phyloP scores from a whole-genome alignment of 2,888 invertebrate species.

The Drosophila mercatorum region DNA sequence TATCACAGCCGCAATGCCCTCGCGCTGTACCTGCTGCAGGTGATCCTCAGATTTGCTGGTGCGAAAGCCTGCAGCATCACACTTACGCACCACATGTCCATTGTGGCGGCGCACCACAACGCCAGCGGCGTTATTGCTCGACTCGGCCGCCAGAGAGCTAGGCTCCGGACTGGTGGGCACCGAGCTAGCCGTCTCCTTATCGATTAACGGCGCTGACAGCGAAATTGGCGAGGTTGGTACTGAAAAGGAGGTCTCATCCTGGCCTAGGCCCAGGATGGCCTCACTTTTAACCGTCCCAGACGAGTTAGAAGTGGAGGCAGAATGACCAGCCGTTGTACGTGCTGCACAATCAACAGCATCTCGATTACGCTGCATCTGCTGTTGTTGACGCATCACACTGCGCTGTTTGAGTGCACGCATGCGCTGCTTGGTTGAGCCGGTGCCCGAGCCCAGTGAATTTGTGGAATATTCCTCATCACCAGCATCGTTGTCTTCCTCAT shows the following conservation, averaged over 20 bases:
- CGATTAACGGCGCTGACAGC: slow-evolving; percentile 84
- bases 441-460: slow-evolving; percentile 79
- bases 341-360: slow-evolving; percentile 74
- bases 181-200: slow-evolving; percentile 86
- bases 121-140: slow-evolving; percentile 86
- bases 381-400: slow-evolving; percentile 61
- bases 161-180: slow-evolving; percentile 90
- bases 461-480: slow-evolving; percentile 81
- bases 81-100: slow-evolving; percentile 84
- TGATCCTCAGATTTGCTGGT: slow-evolving; percentile 97
- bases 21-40: slow-evolving; percentile 88
- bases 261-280: slow-evolving; percentile 57
- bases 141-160: slow-evolving; percentile 67
- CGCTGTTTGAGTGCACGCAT: slow-evolving; percentile 80
- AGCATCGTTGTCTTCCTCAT: slow-evolving; percentile 74
- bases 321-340: slow-evolving; percentile 46
- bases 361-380: slow-evolving; percentile 63
- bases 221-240: slow-evolving; percentile 86
- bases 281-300: slow-evolving; percentile 84
- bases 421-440: slow-evolving; percentile 77
- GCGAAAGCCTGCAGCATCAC: slow-evolving; percentile 90
- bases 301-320: slow-evolving; percentile 79
- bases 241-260: slow-evolving; percentile 84
- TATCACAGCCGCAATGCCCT: slow-evolving; percentile 90
- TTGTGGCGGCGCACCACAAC: slow-evolving; percentile 85